Base-by-base conservation (phyloP, 1,140 invertebrate species). In the Lamellibrachia luymesi region DNA sequence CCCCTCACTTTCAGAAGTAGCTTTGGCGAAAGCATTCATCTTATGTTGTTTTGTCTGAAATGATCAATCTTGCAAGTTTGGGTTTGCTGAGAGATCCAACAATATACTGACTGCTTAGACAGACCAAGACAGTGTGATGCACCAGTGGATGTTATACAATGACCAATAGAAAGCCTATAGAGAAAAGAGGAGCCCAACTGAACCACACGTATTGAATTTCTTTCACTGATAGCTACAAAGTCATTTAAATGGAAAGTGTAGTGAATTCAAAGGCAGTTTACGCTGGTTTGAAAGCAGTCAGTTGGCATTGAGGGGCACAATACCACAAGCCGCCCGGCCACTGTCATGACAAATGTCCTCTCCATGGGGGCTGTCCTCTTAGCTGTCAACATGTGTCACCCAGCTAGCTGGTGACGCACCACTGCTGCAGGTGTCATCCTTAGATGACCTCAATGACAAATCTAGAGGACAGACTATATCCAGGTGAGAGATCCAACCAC, bases 241-340 rank as follows among this genome's bases (percentile, higher is more conserved):
- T 80, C 64, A 80, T 80, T 80, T 80, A 80, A 80, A 80, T 80
- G 64, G 64, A 80, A 80, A 80, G 64, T 80, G 64, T 22, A 80
- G 64, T 80, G 17, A 80, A 80, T 80, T 80, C 64, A 80, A 80
- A 2, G 64, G 64, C 25, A 22, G 64, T 80, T 80, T 80, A 80
- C 13, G 64, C 64, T 80, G 64, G 13, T 80, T 80, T 80, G 64
- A 80, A 80, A 80, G 64, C 64, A 22, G 8, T 10, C 13, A 22
- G 64, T 22, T 22, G 64, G 13, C 64, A 80, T 22, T 80, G 64
- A 80, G 64, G 13, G 64, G 64, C 5, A 80, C 64, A 80, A 80
- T 80, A 22, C 64, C 2, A 10, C 13, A 80, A 22, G 64, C 64
- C 13, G 64, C 64, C 64, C 64, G 64, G 64, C 64, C 64, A 10